Evolutionary conservation across 2,797 vertebrate species (phyloP).

Genomic region (Chromis chromis): DNA sequence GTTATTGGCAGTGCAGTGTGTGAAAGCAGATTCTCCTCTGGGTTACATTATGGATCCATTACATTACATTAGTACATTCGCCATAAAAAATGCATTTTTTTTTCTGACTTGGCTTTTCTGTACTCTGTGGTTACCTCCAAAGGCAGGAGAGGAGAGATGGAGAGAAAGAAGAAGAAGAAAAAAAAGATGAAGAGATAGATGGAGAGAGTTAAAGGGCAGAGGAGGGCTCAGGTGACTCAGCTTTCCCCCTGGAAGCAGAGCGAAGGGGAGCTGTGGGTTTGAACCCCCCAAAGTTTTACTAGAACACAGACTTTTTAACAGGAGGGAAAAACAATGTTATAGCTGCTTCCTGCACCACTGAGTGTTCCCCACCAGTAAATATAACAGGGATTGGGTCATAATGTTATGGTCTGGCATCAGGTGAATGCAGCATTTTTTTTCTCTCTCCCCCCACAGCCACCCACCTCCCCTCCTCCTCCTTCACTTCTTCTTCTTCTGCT

Average conservation of each 20-base stretch:
- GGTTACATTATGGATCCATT: constrained; percentile 45
- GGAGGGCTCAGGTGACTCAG: constrained; percentile 85
- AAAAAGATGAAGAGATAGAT: constrained; percentile 52
- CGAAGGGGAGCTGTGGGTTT: constrained; percentile 78
- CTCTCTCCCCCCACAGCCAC: constrained; percentile 7
- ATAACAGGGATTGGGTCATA: constrained; percentile 78
- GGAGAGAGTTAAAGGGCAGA: constrained; percentile 56
- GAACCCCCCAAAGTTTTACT: constrained; percentile 84
- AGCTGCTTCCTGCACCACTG: constrained; percentile 82
- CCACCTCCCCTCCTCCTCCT: constrained; percentile 13
- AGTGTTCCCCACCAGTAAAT: constrained; percentile 84
- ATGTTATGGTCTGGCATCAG: constrained; percentile 82
- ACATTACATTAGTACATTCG: constrained; percentile 36
- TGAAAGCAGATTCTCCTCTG: constrained; percentile 49
- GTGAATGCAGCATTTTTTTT: constrained; percentile 65
- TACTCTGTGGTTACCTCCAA: constrained; percentile 48
- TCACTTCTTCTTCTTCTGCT: constrained; percentile 33
- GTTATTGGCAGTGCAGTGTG: constrained; percentile 13
- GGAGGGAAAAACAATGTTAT: constrained; percentile 85
- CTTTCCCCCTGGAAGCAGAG: constrained; percentile 83
- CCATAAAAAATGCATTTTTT: constrained; percentile 17
- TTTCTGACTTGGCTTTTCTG: constrained; percentile 12
- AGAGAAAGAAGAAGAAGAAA: constrained; percentile 38
- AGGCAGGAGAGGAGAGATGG: constrained; percentile 17
- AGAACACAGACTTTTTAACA: constrained; percentile 84